These are phyloP conservation scores for Ophion obscuratus DNA, from an alignment of 2,888 invertebrate species.

Conservation along the genomic window DNA sequence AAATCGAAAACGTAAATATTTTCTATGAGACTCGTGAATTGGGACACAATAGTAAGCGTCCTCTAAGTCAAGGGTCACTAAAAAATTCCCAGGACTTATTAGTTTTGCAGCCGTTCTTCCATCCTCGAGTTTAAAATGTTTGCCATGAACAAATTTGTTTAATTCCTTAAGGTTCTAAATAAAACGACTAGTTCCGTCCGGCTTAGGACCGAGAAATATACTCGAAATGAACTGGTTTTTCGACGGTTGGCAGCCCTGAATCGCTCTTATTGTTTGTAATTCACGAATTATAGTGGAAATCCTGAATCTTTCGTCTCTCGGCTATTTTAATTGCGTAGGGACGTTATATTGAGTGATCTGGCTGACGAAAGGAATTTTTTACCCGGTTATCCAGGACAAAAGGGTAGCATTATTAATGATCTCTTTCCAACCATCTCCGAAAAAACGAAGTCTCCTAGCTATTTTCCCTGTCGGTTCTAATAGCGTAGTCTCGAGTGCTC, in stretches of 20 bases:
- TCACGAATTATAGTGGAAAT: slow-evolving; percentile 16
- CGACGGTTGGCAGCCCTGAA: slow-evolving; percentile 7
- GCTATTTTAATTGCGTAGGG: slow-evolving; percentile 3
- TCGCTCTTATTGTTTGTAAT: slow-evolving; percentile 5
- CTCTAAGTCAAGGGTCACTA: slow-evolving; percentile 45
- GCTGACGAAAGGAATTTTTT: slow-evolving; percentile 15
- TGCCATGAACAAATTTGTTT: slow-evolving; percentile 65
- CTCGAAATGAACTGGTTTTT: slow-evolving; percentile 65
- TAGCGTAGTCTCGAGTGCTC: slow-evolving; percentile 9
- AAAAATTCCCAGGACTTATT: slow-evolving; percentile 24
- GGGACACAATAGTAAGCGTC: slow-evolving; percentile 50
- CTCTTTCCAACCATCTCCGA: slow-evolving; percentile 9
- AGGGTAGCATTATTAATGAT: slow-evolving; percentile 11
- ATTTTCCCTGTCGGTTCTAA: slow-evolving; percentile 29
- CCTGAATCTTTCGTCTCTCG: background rate
- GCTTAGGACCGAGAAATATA: slow-evolving; percentile 67
- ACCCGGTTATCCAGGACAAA: slow-evolving; percentile 31
- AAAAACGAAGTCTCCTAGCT: slow-evolving; percentile 26
- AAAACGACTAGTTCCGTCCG: slow-evolving; percentile 65
- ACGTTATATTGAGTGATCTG: slow-evolving; percentile 7
- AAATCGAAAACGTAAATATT: slow-evolving; percentile 33
- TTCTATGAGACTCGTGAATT: slow-evolving; percentile 25
- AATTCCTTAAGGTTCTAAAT: slow-evolving; percentile 70
- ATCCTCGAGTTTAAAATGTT: slow-evolving; percentile 73
- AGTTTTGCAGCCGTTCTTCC: slow-evolving; percentile 63